A percentile compares a stretch with the other conserved stretches of the same genome.
Evolutionary conservation across 1,140 invertebrate species (phyloP).

Genomic region (Anastatus disparis): DNA sequence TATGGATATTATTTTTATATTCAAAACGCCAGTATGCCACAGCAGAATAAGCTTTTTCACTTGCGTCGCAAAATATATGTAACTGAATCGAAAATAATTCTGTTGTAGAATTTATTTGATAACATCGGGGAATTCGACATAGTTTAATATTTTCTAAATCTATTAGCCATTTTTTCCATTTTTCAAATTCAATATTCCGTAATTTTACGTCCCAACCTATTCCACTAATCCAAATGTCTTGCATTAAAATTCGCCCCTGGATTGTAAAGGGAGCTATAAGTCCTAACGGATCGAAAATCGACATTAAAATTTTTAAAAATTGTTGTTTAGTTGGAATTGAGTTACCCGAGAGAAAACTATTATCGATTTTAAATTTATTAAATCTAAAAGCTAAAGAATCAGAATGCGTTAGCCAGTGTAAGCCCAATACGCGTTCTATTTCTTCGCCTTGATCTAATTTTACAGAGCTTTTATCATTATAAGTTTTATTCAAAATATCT

Average conservation of each 20-base stretch:
- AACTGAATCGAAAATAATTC: background rate
- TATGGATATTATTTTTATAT: background rate
- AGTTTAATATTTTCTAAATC: constrained; percentile 13
- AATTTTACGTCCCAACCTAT: constrained; percentile 8
- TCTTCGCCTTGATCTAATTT: background rate
- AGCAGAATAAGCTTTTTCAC: constrained; percentile 48
- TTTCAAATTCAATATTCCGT: background rate
- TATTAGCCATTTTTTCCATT: constrained; percentile 39
- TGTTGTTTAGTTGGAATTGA: constrained; percentile 37
- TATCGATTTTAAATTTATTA: background rate
- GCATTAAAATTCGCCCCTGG: constrained; percentile 50
- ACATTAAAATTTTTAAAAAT: constrained; percentile 43
- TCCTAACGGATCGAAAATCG: constrained; percentile 49
- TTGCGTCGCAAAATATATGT: constrained; percentile 45
- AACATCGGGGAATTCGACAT: constrained; percentile 29
- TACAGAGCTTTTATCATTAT: background rate
- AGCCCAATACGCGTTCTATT: background rate
- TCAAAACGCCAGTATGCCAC: constrained; percentile 44
- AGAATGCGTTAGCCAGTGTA: constrained; percentile 13
- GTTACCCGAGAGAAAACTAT: constrained; percentile 1
- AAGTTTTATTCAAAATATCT: background rate
- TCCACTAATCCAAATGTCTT: constrained; percentile 51
- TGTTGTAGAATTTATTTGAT: background rate
- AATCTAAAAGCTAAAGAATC: background rate
- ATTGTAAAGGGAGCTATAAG: constrained; percentile 42